phyloP scores from a whole-genome alignment of 2,888 invertebrate genomes.

The Camponotus fellah region DNA sequence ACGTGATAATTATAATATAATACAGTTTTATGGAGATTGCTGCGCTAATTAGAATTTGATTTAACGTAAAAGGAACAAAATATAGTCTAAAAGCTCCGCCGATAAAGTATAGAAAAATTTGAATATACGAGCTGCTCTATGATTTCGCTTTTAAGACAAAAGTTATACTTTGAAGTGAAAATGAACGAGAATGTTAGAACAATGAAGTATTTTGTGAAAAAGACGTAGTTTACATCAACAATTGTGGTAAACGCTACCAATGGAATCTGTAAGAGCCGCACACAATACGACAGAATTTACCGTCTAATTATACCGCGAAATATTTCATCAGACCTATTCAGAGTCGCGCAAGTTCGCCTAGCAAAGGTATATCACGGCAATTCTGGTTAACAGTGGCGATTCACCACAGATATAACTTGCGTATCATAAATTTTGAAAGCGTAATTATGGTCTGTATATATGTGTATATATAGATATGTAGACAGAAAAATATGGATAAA shows the following conservation, averaged over 20 bases:
- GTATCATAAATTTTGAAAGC: constrained; percentile 56
- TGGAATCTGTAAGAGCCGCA: constrained; percentile 8
- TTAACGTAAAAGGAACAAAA: not conserved
- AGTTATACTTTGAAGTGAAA: not conserved
- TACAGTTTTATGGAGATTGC: not conserved
- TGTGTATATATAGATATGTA: no score
- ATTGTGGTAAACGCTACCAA: constrained; percentile 6
- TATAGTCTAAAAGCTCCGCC: not conserved
- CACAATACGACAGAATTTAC: constrained; percentile 50
- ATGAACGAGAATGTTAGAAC: constrained; percentile 2
- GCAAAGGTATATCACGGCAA: constrained; percentile 45
- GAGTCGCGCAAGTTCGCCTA: constrained; percentile 26
- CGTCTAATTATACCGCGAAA: constrained; percentile 49
- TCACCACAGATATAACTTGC: constrained; percentile 22
- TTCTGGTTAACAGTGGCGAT: constrained; percentile 56
- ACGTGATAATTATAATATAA: constrained; percentile 33
- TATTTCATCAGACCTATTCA: constrained; percentile 27
- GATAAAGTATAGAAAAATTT: not conserved
- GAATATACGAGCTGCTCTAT: not conserved
- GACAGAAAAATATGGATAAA: constrained; percentile 18
- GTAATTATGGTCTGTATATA: constrained; percentile 57
- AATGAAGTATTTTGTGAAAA: constrained; percentile 12
- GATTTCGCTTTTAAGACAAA: not conserved
- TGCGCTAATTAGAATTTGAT: constrained; percentile 29
- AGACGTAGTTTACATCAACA: not conserved